phyloP scores from a whole-genome alignment of 2,797 vertebrate species.

The Pangasius krempfi region DNA sequence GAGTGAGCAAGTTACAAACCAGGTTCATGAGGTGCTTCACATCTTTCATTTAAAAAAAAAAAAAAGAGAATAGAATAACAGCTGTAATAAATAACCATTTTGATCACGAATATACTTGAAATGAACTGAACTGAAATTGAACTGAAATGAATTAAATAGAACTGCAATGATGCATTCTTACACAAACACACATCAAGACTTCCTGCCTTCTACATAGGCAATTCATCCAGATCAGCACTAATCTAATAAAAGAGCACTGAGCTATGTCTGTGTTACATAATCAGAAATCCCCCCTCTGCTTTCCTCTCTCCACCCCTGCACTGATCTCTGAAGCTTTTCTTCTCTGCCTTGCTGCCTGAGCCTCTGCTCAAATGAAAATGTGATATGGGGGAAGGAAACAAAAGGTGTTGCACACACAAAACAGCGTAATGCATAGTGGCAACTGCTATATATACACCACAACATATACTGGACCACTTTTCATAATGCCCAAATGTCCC shows the following conservation, averaged over 20 bases:
- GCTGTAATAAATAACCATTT: neutral
- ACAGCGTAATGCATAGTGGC: neutral
- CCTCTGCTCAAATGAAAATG: conserved; percentile 15
- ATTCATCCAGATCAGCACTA: conserved; percentile 22
- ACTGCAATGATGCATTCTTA: neutral
- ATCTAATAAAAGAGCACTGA: conserved; percentile 47
- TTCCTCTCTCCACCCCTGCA: conserved; percentile 22
- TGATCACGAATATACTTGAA: neutral
- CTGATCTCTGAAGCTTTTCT: conserved; percentile 4
- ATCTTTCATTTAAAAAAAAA: neutral
- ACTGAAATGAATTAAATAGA: neutral
- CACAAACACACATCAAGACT: neutral
- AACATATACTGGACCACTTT: neutral
- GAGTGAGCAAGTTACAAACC: neutral
- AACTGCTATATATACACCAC: neutral
- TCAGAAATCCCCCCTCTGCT: conserved; percentile 39
- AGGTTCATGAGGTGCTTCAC: neutral
- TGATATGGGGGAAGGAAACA: conserved; percentile 7
- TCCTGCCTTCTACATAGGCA: neutral
- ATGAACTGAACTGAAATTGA: neutral
- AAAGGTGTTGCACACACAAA: neutral
- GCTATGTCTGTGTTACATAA: conserved; percentile 55
- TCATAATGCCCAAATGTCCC: neutral
- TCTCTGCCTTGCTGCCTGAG: conserved; percentile 16
- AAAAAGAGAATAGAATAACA: neutral